phyloP scores from a whole-genome alignment of 23 tunicate species.

The Trididemnum miniatum region DNA sequence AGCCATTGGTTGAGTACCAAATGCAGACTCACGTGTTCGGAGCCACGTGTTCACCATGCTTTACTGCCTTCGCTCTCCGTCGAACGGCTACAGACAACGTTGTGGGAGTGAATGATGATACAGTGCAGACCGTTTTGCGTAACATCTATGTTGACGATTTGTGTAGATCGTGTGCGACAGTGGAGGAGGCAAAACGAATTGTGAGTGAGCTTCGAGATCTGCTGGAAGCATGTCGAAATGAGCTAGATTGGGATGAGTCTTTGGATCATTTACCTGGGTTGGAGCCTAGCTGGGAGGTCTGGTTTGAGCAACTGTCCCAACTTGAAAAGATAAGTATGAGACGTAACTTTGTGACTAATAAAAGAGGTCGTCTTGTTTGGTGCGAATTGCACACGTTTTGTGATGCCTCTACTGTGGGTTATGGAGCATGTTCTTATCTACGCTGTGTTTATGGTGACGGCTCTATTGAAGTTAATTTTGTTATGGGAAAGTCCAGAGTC shows the following conservation, averaged over 20 bases:
- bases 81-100: background rate
- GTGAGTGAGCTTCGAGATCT: background rate
- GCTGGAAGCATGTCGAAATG: too few species aligned
- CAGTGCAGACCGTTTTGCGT: background rate
- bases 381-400: background rate
- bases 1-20: background rate
- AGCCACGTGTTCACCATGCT: background rate
- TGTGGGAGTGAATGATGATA: background rate
- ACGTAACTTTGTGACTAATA: background rate
- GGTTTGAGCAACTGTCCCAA: background rate
- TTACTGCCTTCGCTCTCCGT: background rate
- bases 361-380: background rate
- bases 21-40: background rate
- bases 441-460: background rate
- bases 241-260: background rate
- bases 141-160: background rate
- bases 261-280: background rate
- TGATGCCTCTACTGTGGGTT: background rate
- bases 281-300: background rate
- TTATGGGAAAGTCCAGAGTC: constrained; percentile 11
- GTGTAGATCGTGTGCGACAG: background rate
- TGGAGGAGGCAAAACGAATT: background rate
- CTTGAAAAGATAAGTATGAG: background rate
- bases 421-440: background rate
- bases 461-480: background rate